These are phyloP conservation scores for Babylonia areolata DNA, from an alignment of 1,140 invertebrate species.

Conservation along the genomic window DNA sequence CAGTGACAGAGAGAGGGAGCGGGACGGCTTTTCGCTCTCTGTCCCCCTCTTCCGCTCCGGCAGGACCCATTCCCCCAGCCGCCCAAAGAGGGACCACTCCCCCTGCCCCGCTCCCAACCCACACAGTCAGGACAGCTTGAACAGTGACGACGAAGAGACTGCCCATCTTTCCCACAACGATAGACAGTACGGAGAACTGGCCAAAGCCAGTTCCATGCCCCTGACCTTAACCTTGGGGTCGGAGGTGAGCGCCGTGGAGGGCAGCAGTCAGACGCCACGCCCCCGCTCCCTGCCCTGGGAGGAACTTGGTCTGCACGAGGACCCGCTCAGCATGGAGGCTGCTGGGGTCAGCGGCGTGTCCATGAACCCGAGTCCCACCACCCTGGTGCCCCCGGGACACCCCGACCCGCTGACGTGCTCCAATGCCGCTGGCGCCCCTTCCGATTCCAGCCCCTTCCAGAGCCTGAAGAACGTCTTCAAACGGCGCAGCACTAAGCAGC, in stretches of 20 bases:
- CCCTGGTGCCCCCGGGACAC: background rate
- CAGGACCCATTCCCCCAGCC: background rate
- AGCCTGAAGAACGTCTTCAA: background rate
- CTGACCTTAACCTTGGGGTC: background rate
- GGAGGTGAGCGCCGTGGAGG: background rate
- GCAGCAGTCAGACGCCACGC: background rate
- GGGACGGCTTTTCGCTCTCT: background rate
- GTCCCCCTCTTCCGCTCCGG: background rate
- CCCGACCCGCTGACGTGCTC: background rate
- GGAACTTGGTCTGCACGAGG: background rate
- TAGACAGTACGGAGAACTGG: background rate
- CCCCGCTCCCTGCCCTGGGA: background rate
- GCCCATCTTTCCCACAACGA: background rate
- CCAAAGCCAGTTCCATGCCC: background rate
- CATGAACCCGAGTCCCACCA: background rate
- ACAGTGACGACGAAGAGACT: background rate
- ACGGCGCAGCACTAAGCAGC: background rate
- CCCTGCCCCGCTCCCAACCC: background rate
- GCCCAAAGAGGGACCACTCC: background rate
- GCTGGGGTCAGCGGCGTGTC: background rate
- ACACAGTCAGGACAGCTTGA: background rate
- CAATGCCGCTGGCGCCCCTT: background rate
- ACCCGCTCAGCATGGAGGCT: too few species aligned
- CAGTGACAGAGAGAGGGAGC: background rate
- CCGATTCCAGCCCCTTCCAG: background rate